Conservation (phyloP, 2,113 vertebrate species). For the Toxotes chatareus region DNA sequence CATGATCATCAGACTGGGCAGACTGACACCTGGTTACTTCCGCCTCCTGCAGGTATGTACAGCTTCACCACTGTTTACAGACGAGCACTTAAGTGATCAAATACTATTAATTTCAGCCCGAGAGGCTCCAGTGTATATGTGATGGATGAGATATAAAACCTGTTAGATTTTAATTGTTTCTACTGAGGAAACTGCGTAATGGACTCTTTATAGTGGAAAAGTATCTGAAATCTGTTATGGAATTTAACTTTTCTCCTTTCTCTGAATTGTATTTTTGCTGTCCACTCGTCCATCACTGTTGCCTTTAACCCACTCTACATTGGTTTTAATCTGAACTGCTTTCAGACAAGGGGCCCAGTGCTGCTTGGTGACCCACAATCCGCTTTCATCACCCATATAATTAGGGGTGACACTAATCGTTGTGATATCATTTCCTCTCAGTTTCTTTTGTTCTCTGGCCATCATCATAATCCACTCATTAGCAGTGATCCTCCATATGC, state of each 20-base stretch:
- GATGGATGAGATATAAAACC: background rate
- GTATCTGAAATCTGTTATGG: background rate
- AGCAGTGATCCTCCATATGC: constrained; percentile 17
- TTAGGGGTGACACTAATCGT: constrained; percentile 58
- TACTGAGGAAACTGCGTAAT: background rate
- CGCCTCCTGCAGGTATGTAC: constrained; percentile 90
- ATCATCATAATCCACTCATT: constrained; percentile 36
- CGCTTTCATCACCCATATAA: constrained; percentile 56
- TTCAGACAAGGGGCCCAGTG: background rate
- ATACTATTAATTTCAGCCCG: background rate
- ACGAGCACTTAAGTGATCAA: background rate
- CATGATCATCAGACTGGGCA: constrained; percentile 92
- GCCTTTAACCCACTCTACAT: background rate
- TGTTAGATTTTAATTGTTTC: background rate
- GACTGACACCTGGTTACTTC: constrained; percentile 94
- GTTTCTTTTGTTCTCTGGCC: constrained; percentile 40
- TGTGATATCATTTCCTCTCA: constrained; percentile 11
- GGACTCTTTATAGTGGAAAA: background rate
- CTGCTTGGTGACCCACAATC: constrained; percentile 24
- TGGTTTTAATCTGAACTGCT: background rate
- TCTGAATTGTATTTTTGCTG: background rate
- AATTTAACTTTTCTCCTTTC: no score
- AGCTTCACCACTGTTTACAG: background rate
- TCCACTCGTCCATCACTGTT: background rate
- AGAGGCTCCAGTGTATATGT: no score